phyloP scores from a whole-genome alignment of 2,113 vertebrate species.

The Chloropsis hardwickii region DNA sequence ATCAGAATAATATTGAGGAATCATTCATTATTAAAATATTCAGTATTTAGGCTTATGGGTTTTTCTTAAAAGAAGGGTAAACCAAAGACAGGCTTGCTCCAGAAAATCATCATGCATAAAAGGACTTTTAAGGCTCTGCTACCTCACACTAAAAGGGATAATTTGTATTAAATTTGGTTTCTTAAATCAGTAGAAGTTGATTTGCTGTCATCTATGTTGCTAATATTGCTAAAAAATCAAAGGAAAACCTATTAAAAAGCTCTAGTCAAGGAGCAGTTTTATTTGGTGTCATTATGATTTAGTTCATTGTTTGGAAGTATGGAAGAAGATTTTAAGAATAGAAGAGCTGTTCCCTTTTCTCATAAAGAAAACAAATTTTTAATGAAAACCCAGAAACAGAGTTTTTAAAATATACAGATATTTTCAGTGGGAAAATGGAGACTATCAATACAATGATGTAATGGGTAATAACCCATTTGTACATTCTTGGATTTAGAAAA shows the following conservation, averaged over 20 bases:
- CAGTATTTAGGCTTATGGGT: rapidly evolving
- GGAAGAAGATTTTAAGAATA: not conserved
- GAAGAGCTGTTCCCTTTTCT: not conserved
- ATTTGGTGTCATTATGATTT: not conserved
- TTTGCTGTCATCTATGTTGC: not conserved
- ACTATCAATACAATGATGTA: not conserved
- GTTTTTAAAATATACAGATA: not conserved
- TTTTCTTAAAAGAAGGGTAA: not conserved
- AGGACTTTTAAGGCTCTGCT: not conserved
- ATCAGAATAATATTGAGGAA: not conserved
- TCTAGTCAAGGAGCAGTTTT: not conserved
- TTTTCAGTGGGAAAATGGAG: not conserved
- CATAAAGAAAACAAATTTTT: not conserved
- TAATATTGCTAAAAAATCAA: not conserved
- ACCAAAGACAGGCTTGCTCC: not conserved
- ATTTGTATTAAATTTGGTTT: not conserved
- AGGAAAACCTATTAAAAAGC: not conserved
- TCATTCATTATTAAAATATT: not conserved
- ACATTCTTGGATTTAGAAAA: not conserved
- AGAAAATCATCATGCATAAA: not conserved
- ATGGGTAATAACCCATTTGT: not conserved
- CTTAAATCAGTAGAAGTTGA: not conserved
- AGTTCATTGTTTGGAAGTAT: not conserved
- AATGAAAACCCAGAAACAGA: not conserved
- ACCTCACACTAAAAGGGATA: not conserved